These are phyloP conservation scores for Eumacrocentrus americanus DNA, from an alignment of 2,888 invertebrate species.

Conservation along the genomic window DNA sequence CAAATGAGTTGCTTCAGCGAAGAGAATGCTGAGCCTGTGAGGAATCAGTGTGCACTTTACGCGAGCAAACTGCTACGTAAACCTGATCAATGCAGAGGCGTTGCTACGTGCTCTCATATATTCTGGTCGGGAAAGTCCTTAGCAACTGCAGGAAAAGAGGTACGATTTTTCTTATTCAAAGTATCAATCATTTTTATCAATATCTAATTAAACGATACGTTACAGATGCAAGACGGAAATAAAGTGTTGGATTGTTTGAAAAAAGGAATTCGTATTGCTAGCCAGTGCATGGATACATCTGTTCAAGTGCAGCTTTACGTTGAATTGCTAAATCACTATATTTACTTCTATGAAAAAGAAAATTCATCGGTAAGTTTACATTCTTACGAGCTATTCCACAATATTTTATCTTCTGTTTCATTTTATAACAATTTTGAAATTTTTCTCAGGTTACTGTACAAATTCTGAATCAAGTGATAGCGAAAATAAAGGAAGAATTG, in stretches of 20 bases:
- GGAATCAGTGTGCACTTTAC: conserved; percentile 94
- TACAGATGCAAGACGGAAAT: conserved; percentile 84
- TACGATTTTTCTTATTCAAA: conserved; percentile 39
- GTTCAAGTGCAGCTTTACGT: conserved; percentile 96
- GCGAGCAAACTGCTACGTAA: conserved; percentile 96
- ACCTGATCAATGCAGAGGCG: conserved; percentile 96
- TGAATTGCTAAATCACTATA: conserved; percentile 91
- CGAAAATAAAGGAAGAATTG: conserved; percentile 90
- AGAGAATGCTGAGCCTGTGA: conserved; percentile 95
- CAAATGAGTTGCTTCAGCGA: conserved; percentile 93
- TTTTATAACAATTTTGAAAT: conserved; percentile 7
- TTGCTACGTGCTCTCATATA: conserved; percentile 91
- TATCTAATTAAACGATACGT: background rate
- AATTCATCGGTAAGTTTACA: conserved; percentile 67
- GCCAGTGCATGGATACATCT: conserved; percentile 96
- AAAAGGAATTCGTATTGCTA: conserved; percentile 92
- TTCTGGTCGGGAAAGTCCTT: conserved; percentile 91
- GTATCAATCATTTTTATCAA: no score
- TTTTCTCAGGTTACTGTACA: conserved; percentile 69
- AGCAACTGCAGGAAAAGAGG: conserved; percentile 62
- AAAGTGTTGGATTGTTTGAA: conserved; percentile 94
- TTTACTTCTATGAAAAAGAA: conserved; percentile 90
- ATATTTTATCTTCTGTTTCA: background rate
- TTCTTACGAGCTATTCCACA: background rate
- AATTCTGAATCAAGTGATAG: conserved; percentile 77